phyloP scores from a whole-genome alignment of 2,797 vertebrate species.

The Rallus crepitans region DNA sequence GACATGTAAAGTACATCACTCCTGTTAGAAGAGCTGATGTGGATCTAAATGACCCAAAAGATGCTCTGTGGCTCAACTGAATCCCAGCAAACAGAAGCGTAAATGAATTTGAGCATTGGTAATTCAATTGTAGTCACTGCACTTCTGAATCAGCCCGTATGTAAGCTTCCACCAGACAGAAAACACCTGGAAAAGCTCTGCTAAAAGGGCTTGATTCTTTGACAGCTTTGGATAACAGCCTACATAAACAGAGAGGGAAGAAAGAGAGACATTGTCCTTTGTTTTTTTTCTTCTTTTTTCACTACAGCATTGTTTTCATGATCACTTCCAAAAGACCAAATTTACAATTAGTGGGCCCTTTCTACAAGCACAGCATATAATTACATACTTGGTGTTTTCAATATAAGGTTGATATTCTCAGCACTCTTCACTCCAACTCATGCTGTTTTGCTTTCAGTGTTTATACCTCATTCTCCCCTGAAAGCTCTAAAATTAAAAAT shows the following conservation, averaged over 20 bases:
- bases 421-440: neutral
- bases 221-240: slow-evolving; percentile 62
- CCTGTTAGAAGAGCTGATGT: slow-evolving; percentile 6
- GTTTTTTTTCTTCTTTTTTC: neutral
- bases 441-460: neutral
- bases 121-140: neutral
- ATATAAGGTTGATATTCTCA: slow-evolving; percentile 26
- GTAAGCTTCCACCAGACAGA: slow-evolving; percentile 32
- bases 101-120: slow-evolving; percentile 5
- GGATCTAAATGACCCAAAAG: slow-evolving; percentile 36
- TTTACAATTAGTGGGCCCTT: slow-evolving; percentile 7
- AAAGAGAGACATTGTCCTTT: slow-evolving; percentile 46
- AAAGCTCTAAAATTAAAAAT: slow-evolving; percentile 22
- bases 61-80: slow-evolving; percentile 32
- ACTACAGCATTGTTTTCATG: slow-evolving; percentile 18
- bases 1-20: slow-evolving; percentile 49
- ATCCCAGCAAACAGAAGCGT: neutral
- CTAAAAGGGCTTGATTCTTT: slow-evolving; percentile 41
- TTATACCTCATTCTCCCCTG: neutral
- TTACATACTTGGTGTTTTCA: neutral
- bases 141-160: slow-evolving; percentile 27
- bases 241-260: slow-evolving; percentile 49
- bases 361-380: neutral
- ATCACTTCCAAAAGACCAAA: slow-evolving; percentile 12
- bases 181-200: slow-evolving; percentile 59